Percentiles rank a stretch among this genome's conserved stretches.
These are phyloP conservation scores for Thamnaconus septentrionalis DNA, from an alignment of 2,113 vertebrate species.

Conservation along the genomic window DNA sequence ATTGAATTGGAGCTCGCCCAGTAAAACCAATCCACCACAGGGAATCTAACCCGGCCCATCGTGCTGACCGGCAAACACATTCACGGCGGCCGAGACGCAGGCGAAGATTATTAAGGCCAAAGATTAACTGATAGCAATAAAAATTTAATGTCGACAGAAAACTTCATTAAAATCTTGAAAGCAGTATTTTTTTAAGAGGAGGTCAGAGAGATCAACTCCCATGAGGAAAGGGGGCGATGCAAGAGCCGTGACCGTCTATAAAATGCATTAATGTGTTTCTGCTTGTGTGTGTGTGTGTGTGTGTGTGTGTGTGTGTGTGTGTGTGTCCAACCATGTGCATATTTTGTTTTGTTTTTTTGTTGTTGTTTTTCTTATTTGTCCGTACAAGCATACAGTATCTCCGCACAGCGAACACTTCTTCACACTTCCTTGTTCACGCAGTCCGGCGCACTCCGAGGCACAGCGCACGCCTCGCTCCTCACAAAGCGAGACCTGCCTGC, in stretches of 20 bases:
- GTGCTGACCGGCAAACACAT: slow-evolving; percentile 36
- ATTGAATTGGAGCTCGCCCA: slow-evolving; percentile 7
- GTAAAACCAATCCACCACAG: slow-evolving; percentile 38
- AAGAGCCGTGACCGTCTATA: slow-evolving; percentile 7
- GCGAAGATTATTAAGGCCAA: slow-evolving; percentile 54
- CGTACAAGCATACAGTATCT: too few relatives aligned
- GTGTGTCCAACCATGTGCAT: too few relatives aligned
- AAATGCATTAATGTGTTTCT: slow-evolving; percentile 2
- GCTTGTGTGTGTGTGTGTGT: neutral
- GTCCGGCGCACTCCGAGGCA: too few relatives aligned
- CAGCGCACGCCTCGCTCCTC: too few relatives aligned
- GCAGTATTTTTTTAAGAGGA: slow-evolving; percentile 18
- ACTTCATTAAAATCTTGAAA: slow-evolving; percentile 73
- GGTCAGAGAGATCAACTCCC: slow-evolving; percentile 14
- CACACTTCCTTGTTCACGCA: too few relatives aligned
- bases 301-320: too few relatives aligned
- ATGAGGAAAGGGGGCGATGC: neutral
- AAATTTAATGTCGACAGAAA: slow-evolving; percentile 68
- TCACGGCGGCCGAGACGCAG: slow-evolving; percentile 30
- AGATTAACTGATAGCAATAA: slow-evolving; percentile 70
- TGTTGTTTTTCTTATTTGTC: too few relatives aligned
- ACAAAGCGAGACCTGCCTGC: neutral
- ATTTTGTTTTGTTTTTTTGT: too few relatives aligned
- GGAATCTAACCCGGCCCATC: slow-evolving; percentile 32
- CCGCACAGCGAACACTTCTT: too few relatives aligned